Percentiles rank a stretch among this genome's conserved stretches.
These are phyloP conservation scores for Aphelinus atriplicis DNA, from an alignment of 1,140 invertebrate species.

Conservation along the genomic window DNA sequence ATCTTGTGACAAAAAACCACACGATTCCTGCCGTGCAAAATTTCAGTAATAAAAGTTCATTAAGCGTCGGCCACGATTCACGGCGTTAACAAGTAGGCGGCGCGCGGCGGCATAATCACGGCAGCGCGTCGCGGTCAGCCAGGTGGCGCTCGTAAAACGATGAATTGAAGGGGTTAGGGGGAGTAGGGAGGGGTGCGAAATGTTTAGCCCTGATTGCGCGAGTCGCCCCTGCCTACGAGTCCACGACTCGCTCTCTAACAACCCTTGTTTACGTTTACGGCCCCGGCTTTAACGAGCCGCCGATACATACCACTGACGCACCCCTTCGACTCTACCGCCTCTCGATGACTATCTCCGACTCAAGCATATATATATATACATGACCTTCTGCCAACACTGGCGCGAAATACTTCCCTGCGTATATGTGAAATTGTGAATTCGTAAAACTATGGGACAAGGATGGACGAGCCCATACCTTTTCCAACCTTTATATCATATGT, in stretches of 20 bases:
- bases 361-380: neutral
- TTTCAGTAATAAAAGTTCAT: constrained; percentile 12
- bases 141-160: constrained; percentile 32
- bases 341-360: neutral
- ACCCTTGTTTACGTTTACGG: constrained; percentile 66
- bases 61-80: constrained; percentile 30
- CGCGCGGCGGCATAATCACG: constrained; percentile 34
- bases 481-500: too few species aligned
- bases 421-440: too few species aligned
- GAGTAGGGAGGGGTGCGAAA: constrained; percentile 52
- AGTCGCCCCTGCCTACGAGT: constrained; percentile 34
- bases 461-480: too few species aligned
- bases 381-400: too few species aligned
- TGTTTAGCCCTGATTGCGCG: constrained; percentile 60
- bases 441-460: too few species aligned
- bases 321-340: neutral
- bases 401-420: too few species aligned
- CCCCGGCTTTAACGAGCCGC: constrained; percentile 60
- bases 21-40: too few species aligned
- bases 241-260: constrained; percentile 50
- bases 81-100: constrained; percentile 32
- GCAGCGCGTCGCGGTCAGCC: constrained; percentile 7
- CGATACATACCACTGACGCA: constrained; percentile 45
- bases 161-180: too few species aligned
- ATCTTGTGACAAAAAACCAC: too few species aligned